phyloP scores from a whole-genome alignment of 2,113 vertebrate genomes.

The Anhinga anhinga region DNA sequence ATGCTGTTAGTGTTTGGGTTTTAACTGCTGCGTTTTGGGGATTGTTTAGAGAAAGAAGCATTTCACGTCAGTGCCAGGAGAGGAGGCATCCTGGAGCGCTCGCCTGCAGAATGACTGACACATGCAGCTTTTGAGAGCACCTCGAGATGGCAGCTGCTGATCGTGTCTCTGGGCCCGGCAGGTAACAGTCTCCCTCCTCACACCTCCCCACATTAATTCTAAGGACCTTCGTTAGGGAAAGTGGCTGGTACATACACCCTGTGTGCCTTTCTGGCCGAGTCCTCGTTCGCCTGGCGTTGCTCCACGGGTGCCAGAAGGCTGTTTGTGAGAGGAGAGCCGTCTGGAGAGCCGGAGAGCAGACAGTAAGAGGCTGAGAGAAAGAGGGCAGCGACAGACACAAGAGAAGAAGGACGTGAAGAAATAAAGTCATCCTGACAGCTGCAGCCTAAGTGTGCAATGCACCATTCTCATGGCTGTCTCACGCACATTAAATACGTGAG shows the following conservation, averaged over 20 bases:
- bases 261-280: neutral
- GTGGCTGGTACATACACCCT: no score
- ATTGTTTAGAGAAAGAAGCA: no score
- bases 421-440: neutral
- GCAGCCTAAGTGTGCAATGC: accelerated
- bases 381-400: neutral
- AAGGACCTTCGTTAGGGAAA: neutral
- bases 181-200: neutral
- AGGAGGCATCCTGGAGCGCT: neutral
- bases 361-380: neutral
- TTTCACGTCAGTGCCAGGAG: neutral
- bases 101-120: neutral
- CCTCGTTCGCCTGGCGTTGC: neutral
- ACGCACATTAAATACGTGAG: accelerated
- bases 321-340: neutral
- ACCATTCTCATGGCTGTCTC: neutral
- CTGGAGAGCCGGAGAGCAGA: neutral
- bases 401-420: neutral
- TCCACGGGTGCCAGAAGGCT: neutral
- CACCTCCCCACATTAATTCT: neutral
- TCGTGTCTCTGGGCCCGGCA: neutral
- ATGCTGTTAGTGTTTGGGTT: accelerated
- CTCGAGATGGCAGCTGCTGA: neutral
- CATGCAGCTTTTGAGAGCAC: neutral
- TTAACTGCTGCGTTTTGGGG: neutral